A percentile compares a stretch with the other conserved stretches of the same genome.
These are phyloP conservation scores for Drosophila eugracilis DNA, from an alignment of 1,140 invertebrate species.

Conservation along the genomic window DNA sequence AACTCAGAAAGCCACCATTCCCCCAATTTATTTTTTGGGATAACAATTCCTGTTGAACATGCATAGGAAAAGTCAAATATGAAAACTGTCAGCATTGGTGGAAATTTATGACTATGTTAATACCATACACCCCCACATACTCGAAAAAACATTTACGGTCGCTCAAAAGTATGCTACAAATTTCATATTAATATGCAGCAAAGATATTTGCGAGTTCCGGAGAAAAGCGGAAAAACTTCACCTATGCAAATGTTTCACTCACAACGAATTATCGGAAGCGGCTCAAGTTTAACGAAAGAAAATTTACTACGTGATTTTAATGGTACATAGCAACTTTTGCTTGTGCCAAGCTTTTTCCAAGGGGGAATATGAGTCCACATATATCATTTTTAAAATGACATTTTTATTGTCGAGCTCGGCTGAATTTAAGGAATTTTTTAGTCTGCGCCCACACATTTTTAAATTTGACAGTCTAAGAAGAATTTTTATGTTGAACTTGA, in stretches of 20 bases:
- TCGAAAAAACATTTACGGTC: conserved; percentile 12
- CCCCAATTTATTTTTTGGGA: conserved; percentile 39
- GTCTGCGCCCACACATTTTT: conserved; percentile 18
- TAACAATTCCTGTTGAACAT: conserved; percentile 51
- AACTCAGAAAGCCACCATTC: neutral
- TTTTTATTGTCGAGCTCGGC: conserved; percentile 58
- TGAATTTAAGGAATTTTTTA: conserved; percentile 25
- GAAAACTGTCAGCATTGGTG: conserved; percentile 72
- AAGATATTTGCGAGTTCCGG: neutral
- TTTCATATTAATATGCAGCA: conserved; percentile 74
- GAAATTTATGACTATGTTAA: conserved; percentile 74
- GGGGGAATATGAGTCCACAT: conserved; percentile 28
- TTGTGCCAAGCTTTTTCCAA: neutral
- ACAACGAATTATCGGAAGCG: conserved; percentile 66
- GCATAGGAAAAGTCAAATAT: conserved; percentile 76
- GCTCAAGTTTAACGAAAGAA: conserved; percentile 59
- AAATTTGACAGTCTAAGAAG: neutral
- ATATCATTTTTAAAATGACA: conserved; percentile 69
- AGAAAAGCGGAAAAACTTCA: conserved; percentile 45
- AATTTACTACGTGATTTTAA: conserved; percentile 74
- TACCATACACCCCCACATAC: conserved; percentile 43
- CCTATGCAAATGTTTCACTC: conserved; percentile 52
- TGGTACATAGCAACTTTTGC: conserved; percentile 36
- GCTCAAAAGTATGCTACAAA: conserved; percentile 70
- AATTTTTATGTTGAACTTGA: neutral